Conservation (phyloP, 2,797 vertebrate genomes). For the Echiichthys vipera region DNA sequence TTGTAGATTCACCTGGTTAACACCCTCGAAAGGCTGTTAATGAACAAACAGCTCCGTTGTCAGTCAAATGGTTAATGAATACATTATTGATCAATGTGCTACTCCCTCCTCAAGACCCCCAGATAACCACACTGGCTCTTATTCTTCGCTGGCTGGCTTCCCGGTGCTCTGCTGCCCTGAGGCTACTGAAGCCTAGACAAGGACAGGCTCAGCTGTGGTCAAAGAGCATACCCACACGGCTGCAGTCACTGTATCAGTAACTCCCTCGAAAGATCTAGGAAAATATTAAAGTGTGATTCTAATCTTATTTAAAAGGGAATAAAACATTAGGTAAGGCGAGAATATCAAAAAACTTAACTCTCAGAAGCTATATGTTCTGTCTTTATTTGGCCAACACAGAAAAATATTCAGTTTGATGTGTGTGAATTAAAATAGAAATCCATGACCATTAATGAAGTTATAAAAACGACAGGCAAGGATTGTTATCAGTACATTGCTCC, state of each 20-base stretch:
- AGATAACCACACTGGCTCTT: constrained; percentile 72
- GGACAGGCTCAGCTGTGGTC: constrained; percentile 66
- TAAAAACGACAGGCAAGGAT: constrained; percentile 64
- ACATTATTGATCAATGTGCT: constrained; percentile 81
- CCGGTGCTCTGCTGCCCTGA: constrained; percentile 52
- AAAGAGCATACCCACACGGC: constrained; percentile 62
- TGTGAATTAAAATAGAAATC: constrained; percentile 68
- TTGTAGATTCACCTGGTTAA: constrained; percentile 46
- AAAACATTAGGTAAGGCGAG: constrained; percentile 65
- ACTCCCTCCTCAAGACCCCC: constrained; percentile 60
- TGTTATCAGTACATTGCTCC: constrained; percentile 69
- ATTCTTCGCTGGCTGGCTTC: constrained; percentile 62
- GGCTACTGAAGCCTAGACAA: constrained; percentile 67
- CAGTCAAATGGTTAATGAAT: constrained; percentile 78
- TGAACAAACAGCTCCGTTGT: constrained; percentile 64
- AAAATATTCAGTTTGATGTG: constrained; percentile 72
- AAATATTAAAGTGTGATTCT: constrained; percentile 61
- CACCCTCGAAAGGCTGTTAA: constrained; percentile 58
- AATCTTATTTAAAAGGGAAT: constrained; percentile 70
- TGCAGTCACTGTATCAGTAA: constrained; percentile 46
- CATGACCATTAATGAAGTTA: constrained; percentile 69
- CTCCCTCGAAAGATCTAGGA: constrained; percentile 53
- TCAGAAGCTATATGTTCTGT: constrained; percentile 58
- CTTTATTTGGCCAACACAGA: constrained; percentile 70
- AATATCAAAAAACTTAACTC: constrained; percentile 50